Base-by-base conservation (phyloP, 2,113 vertebrate genomes). In the Equus przewalskii region DNA sequence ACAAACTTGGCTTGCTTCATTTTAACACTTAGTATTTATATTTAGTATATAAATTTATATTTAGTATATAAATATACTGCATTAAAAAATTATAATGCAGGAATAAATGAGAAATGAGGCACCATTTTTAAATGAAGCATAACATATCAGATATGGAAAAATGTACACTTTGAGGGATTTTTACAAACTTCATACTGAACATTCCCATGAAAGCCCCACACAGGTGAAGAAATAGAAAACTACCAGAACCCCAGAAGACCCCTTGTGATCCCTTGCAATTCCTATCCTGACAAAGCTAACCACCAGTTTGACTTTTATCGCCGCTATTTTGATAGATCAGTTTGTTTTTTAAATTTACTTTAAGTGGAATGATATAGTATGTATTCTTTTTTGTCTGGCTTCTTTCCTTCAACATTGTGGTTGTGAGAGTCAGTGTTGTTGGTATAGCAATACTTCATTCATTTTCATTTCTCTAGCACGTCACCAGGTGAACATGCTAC, bases 211-310 rank as follows among this genome's bases (percentile, higher is more conserved):
- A 64, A 88, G 6, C 11, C 3, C 49, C 36, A 58, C 7, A 9
- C 1, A 72, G 30, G 67, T 46, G 65, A 96, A 81, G 58, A 98
- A 90, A 54, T 16, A 60, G 16, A 80, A 94, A 75, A 75, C 62
- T 15, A 22, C 16, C 49, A 78, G 51, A 58, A 89, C 2, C 4
- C 2, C 0, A 26, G 41, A 36, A 8, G 18, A 8, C 5, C 1
- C 7, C 3, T 22, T 58, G 3, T 54, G 1, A 0, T 18, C 11
- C 24, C 26, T 89, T 86, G 19, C 16, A 79, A 8, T n/a, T 88
- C 54, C 30, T 49, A 49, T 83, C 24, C 41, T 49, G 67, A 89
- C 4, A 28, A 81, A 22, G 33, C 69, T 73, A 72, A 70, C 15
- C 46, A 80, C 4, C 41, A 41, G 41, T 54, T 65, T 72, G 41